Evolutionary conservation across 2,113 vertebrate species (phyloP).

Genomic region (Eurystomus gularis): DNA sequence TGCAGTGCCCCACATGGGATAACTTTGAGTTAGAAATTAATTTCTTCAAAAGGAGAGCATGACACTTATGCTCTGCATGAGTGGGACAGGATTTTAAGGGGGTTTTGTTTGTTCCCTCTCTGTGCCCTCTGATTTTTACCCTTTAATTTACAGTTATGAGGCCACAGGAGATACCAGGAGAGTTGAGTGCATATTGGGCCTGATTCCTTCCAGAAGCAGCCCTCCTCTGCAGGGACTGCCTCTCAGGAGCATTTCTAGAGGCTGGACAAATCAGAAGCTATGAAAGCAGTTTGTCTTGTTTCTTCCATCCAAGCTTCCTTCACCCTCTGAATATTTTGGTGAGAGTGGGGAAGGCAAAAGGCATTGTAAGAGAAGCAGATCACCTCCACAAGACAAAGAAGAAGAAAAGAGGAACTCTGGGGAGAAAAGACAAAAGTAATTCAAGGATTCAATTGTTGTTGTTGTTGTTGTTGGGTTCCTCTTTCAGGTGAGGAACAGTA

Average conservation of each 20-base stretch:
- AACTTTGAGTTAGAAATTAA: not conserved
- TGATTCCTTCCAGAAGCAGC: not conserved
- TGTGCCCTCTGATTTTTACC: not conserved
- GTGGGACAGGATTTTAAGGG: not conserved
- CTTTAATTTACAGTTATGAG: not conserved
- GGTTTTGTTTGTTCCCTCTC: not conserved
- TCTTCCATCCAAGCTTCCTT: not conserved
- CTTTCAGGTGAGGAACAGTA: not conserved
- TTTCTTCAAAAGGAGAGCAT: not conserved
- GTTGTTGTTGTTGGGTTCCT: not conserved
- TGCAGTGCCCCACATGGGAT: not conserved
- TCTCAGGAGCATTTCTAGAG: not conserved
- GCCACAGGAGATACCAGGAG: not conserved
- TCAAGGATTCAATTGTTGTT: not conserved
- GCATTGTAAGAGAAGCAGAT: not conserved
- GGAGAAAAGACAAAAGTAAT: not conserved
- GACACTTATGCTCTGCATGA: not conserved
- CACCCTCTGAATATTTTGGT: fast-evolving
- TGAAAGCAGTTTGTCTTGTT: not conserved
- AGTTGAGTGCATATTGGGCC: fast-evolving
- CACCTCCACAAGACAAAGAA: not conserved
- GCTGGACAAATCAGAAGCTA: not conserved
- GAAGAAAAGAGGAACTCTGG: not conserved
- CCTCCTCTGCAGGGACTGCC: not conserved
- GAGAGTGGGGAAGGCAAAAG: not conserved